phyloP scores from a whole-genome alignment of 2,797 vertebrate species.

The Atherinosoma microstoma region DNA sequence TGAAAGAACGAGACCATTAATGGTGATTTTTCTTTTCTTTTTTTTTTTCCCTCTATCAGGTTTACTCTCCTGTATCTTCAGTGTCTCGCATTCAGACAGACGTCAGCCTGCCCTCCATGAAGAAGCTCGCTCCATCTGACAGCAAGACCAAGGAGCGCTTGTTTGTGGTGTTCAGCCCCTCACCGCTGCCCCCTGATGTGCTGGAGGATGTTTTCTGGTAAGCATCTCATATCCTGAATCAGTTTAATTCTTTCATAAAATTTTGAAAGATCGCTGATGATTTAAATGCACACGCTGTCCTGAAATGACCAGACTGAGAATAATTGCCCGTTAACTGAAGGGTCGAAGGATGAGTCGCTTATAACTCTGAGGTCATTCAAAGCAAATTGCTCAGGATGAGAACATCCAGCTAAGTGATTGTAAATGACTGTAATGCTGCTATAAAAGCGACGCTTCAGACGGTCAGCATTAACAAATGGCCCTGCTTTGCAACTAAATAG shows the following conservation, averaged over 20 bases:
- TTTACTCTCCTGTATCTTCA: conserved; percentile 61
- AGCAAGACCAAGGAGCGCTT: conserved; percentile 91
- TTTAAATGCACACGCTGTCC: background rate
- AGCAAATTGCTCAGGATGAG: conserved; percentile 17
- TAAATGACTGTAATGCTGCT: background rate
- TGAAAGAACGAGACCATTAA: background rate
- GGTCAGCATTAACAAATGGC: conserved; percentile 5
- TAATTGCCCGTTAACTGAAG: background rate
- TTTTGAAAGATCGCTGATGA: background rate
- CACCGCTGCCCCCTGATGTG: conserved; percentile 89
- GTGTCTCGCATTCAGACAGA: conserved; percentile 90
- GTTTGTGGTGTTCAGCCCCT: conserved; percentile 94
- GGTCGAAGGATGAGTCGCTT: conserved; percentile 9
- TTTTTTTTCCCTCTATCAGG: conserved; percentile 47
- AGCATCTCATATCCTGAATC: conserved; percentile 21
- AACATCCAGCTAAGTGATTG: conserved; percentile 18
- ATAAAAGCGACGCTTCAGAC: conserved; percentile 5
- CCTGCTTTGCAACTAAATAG: conserved; percentile 1
- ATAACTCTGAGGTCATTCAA: background rate
- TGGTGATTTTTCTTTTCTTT: background rate
- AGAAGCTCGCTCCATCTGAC: conserved; percentile 90
- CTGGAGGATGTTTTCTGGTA: conserved; percentile 97
- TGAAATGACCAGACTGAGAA: background rate
- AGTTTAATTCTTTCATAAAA: background rate
- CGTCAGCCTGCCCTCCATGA: conserved; percentile 87